These are phyloP conservation scores for Drosophila histrio DNA, from an alignment of 2,888 invertebrate species.

Conservation along the genomic window DNA sequence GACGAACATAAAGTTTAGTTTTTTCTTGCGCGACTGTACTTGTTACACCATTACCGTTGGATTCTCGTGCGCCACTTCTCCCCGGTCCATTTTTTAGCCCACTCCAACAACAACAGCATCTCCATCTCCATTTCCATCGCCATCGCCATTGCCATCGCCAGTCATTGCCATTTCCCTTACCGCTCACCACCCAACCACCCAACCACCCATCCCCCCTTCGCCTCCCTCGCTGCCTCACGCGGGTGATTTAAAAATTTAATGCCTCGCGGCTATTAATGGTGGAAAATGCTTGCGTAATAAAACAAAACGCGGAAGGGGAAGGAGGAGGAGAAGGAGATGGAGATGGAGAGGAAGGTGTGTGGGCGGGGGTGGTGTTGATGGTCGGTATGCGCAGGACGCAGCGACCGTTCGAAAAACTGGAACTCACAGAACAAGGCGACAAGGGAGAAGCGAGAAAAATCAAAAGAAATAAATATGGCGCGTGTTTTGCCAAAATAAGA, in stretches of 20 bases:
- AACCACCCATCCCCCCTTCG: not conserved
- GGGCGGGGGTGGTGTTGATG: slow-evolving; percentile 13
- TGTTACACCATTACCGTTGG: slow-evolving; percentile 49
- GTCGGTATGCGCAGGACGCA: slow-evolving; percentile 33
- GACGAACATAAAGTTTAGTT: slow-evolving; percentile 41
- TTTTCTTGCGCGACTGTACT: slow-evolving; percentile 66
- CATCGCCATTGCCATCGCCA: slow-evolving; percentile 7
- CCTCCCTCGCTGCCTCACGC: slow-evolving; percentile 10
- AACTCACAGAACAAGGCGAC: slow-evolving; percentile 33
- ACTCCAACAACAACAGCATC: slow-evolving; percentile 15
- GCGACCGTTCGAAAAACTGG: slow-evolving; percentile 18
- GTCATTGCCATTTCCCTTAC: slow-evolving; percentile 1
- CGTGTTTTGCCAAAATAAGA: slow-evolving; percentile 71
- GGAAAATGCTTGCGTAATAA: slow-evolving; percentile 79
- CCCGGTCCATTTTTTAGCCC: not conserved
- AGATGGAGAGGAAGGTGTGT: slow-evolving; percentile 3
- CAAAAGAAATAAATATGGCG: slow-evolving; percentile 80
- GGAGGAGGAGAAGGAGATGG: not conserved
- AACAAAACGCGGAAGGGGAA: slow-evolving; percentile 62
- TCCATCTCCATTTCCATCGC: slow-evolving; percentile 15
- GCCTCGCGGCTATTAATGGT: slow-evolving; percentile 80
- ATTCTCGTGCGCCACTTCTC: slow-evolving; percentile 30
- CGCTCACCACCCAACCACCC: not conserved
- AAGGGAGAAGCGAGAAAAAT: slow-evolving; percentile 61
- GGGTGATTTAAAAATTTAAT: slow-evolving; percentile 79